Evolutionary conservation across 2,888 invertebrate genomes (phyloP), one percentile per base, ranked within the genome.

Genomic region (Tipula unca): DNA sequence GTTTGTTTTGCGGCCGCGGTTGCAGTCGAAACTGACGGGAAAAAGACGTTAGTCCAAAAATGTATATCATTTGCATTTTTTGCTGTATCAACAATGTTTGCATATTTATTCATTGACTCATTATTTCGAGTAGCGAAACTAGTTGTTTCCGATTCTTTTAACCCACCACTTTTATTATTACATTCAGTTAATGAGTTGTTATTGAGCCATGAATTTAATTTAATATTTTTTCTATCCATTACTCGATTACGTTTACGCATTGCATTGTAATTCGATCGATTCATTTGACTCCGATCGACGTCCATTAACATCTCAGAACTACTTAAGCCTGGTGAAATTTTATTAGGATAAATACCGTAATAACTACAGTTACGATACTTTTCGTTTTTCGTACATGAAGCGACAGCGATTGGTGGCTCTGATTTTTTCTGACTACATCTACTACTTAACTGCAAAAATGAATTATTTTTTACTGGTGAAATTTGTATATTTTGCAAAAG

Each of bases 401-500:
- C 69, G 25, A 25, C 1, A 25, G 69, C 69, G n/a, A 20, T 32
- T 10, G 32, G 6, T 35, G 83, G 32, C 10, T 29, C 35, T 35
- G 14, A 6, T 35, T 32, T 35, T 35, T 84, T 35, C 83, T 17
- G 20, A 35, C 84, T 36, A 85, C 42, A 42, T 39, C 42, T 85
- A 25, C 42, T 85, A 25, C 36, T 42, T 39, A 29, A 29, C 29
- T 36, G 85, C 42, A 42, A 85, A 85, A 42, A 85, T 13, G 39
- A 25, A 14, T 36, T 36, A 25, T 85, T 85, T 85, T 36, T 85
- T 39, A 39, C 29, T 42, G 87, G 87, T 14, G 87, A 87, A 84
- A 87, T 85, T 82, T 86, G 86, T 14, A 87, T 87, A 54, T 86
- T 87, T 85, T 87, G 86, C 10, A 87, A 85, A 1, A 87, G 85